phyloP scores from a whole-genome alignment of 2,797 vertebrate genomes.

The Scomberomorus guttatus region DNA sequence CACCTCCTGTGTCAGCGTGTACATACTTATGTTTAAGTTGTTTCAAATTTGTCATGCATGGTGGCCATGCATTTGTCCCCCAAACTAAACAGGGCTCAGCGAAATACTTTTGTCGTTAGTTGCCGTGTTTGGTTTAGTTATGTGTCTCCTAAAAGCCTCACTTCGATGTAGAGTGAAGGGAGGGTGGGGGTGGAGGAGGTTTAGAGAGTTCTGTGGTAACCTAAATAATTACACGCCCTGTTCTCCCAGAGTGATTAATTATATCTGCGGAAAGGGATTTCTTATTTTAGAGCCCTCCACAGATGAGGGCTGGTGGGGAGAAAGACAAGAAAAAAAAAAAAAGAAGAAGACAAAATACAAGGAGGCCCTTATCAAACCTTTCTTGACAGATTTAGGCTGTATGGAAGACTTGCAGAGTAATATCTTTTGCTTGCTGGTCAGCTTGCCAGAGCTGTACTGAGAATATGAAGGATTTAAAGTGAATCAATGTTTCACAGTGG shows the following conservation, averaged over 20 bases:
- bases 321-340: conserved; percentile 49
- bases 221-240: conserved; percentile 89
- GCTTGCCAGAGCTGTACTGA: conserved; percentile 46
- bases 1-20: background rate
- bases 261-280: conserved; percentile 87
- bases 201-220: conserved; percentile 83
- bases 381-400: conserved; percentile 86
- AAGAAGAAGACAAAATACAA: conserved; percentile 75
- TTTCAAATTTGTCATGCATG: background rate
- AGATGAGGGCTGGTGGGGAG: conserved; percentile 77
- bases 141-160: conserved; percentile 50
- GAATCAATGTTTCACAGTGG: conserved; percentile 71
- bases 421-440: conserved; percentile 74
- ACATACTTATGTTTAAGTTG: background rate
- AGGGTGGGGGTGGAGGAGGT: conserved; percentile 52
- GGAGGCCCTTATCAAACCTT: conserved; percentile 83
- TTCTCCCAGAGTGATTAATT: conserved; percentile 91
- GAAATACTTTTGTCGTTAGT: conserved; percentile 27
- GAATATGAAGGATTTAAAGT: conserved; percentile 70
- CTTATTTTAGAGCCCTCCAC: conserved; percentile 87
- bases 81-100: conserved; percentile 6
- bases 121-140: conserved; percentile 32
- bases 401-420: conserved; percentile 75
- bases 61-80: conserved; percentile 15
- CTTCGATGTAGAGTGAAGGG: conserved; percentile 45